Percentiles rank a stretch among this genome's conserved stretches.
Conservation (phyloP, 2,113 vertebrate species). For the Chaenogobius annularis region DNA sequence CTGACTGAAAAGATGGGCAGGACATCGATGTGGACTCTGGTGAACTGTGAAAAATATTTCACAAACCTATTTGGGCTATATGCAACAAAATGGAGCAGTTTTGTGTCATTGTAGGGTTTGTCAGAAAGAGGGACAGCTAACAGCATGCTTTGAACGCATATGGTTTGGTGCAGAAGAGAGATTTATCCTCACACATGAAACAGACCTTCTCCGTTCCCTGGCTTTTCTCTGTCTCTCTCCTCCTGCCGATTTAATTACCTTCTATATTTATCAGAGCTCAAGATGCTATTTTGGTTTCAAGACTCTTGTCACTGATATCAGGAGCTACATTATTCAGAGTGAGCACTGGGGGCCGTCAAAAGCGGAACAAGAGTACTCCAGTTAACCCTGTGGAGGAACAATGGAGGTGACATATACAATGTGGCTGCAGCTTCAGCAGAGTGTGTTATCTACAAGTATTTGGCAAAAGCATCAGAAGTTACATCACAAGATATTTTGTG, state of each 20-base stretch:
- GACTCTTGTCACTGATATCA: slow-evolving; percentile 75
- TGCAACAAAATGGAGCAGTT: not conserved
- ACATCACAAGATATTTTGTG: not conserved
- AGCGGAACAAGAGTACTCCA: slow-evolving; percentile 47
- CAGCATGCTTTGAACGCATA: slow-evolving; percentile 3
- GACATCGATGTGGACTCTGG: slow-evolving; percentile 33
- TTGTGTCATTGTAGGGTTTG: not conserved
- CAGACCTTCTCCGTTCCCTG: slow-evolving; percentile 52
- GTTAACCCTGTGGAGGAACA: slow-evolving; percentile 48
- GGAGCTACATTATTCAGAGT: slow-evolving; percentile 70
- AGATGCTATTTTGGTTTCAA: slow-evolving; percentile 75
- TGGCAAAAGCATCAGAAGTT: slow-evolving; percentile 2
- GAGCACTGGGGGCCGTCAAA: slow-evolving; percentile 55
- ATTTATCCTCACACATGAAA: slow-evolving; percentile 51
- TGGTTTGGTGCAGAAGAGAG: slow-evolving; percentile 30
- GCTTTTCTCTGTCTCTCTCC: slow-evolving; percentile 63
- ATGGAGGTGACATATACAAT: slow-evolving; percentile 8
- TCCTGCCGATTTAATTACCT: slow-evolving; percentile 75
- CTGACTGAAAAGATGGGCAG: slow-evolving; percentile 54
- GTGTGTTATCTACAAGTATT: not conserved
- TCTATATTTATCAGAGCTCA: slow-evolving; percentile 77
- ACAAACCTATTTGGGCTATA: not conserved
- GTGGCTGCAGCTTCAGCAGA: not conserved
- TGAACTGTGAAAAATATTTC: slow-evolving; percentile 1
- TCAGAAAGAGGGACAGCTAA: not conserved